A percentile compares a stretch with the other conserved stretches of the same genome.
phyloP scores from a whole-genome alignment of 1,140 invertebrate genomes.

The Muscidifurax raptorellus region DNA sequence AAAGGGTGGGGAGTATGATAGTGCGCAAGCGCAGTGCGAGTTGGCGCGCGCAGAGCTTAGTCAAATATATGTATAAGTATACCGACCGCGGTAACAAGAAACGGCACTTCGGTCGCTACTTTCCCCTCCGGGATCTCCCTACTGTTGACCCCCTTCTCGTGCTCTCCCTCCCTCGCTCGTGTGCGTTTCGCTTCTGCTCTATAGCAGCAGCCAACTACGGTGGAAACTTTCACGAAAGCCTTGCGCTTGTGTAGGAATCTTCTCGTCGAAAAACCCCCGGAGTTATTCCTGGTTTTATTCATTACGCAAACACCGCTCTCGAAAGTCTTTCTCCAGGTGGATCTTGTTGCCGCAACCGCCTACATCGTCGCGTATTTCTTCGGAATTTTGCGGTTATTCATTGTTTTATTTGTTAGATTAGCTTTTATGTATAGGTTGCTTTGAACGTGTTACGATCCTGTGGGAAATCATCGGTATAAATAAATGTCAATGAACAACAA shows the following conservation, averaged over 20 bases:
- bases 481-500: neutral
- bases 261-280: neutral
- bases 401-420: neutral
- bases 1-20: neutral
- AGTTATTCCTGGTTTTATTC: conserved; percentile 4
- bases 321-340: neutral
- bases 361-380: neutral
- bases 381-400: neutral
- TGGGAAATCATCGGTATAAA: too few species aligned
- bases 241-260: neutral
- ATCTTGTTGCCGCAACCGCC: neutral
- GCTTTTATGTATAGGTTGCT: neutral
- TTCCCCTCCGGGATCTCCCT: neutral
- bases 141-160: conserved; percentile 15
- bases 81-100: conserved; percentile 29
- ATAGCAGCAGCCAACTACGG: neutral
- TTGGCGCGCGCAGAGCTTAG: neutral
- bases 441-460: neutral
- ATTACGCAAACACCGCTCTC: neutral
- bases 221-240: conserved; percentile 23
- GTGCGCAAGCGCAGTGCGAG: neutral
- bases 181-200: neutral
- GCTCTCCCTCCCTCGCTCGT: neutral
- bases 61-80: neutral
- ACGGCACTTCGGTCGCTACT: neutral